Evolutionary conservation across 2,888 invertebrate species (phyloP), one percentile per base, ranked within the genome.

Genomic region (Tetramorium bicarinatum): DNA sequence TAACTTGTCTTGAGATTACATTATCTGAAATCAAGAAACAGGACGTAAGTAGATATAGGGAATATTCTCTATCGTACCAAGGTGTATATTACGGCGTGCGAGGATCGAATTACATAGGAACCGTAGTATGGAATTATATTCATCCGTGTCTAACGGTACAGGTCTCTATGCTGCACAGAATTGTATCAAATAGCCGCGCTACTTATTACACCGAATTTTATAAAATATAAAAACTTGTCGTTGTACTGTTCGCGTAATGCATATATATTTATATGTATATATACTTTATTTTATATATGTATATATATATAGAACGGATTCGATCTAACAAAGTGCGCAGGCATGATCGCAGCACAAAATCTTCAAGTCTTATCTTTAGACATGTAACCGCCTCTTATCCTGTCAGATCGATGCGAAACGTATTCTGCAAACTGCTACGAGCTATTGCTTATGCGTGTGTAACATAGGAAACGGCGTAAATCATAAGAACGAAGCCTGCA

Each of bases 201-300:
- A 88, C 80, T 81, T 83, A 66, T 86, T 86, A 89, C 82, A 84
- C 74, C 85, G 74, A 87, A 86, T 64, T 82, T 91, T 91, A 90
- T 85, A 91, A 90, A 90, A 91, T 88, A 89, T 91, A 88, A 89
- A 90, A 91, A 90, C 83, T 88, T 89, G 91, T 90, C 90, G 90
- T 90, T 90, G 90, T 90, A 90, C 91, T 91, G 89, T 87, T 90
- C 80, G 83, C 72, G 75, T 83, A 84, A 59, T 84, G 85, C 59
- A 56, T 86, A 52, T 85, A 49, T 47, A 62, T 67, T 61, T 86
- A 83, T 88, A 83, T 72, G 84, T 74, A 77, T 83, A 82, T 71
- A 87, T 74, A 79, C 15, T 64, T 64, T 21, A 61, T 61, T 83
- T 29, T 29, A 29, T 29, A 29, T 29, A 38, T 76, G 79, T 61